A percentile compares a stretch with the other conserved stretches of the same genome.
These are phyloP conservation scores for Octonoba sinensis DNA, from an alignment of 2,888 invertebrate species.

Conservation along the genomic window DNA sequence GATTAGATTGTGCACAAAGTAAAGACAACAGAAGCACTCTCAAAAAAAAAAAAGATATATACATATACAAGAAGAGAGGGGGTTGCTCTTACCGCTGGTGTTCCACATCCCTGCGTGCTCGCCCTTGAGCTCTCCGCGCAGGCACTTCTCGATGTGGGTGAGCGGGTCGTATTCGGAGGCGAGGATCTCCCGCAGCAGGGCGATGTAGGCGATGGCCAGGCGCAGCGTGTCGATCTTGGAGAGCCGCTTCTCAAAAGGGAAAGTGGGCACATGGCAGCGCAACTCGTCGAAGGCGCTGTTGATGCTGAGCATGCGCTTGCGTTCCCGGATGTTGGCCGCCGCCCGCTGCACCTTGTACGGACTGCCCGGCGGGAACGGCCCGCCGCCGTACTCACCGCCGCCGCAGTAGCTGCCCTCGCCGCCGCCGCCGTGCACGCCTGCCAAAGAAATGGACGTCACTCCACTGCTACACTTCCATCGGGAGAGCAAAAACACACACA, in stretches of 20 bases:
- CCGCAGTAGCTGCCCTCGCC: background rate
- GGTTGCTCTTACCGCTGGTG: constrained; percentile 92
- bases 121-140: constrained; percentile 89
- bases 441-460: background rate
- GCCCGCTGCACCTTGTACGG: constrained; percentile 91
- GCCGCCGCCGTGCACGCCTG: constrained; percentile 32
- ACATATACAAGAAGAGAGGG: too few relatives aligned
- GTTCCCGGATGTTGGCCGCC: constrained; percentile 95
- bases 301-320: constrained; percentile 91
- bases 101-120: constrained; percentile 91
- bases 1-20: too few relatives aligned
- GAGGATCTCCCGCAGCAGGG: constrained; percentile 88
- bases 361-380: constrained; percentile 71
- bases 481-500: too few relatives aligned
- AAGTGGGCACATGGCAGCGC: constrained; percentile 96
- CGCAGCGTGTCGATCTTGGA: constrained; percentile 98
- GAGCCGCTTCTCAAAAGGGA: constrained; percentile 97
- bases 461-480: too few relatives aligned
- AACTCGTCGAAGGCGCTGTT: constrained; percentile 97
- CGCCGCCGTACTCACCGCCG: constrained; percentile 6
- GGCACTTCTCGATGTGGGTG: constrained; percentile 92
- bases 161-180: constrained; percentile 91
- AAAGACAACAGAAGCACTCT: too few relatives aligned
- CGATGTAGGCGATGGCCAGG: constrained; percentile 97
- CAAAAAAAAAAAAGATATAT: too few relatives aligned